These are phyloP conservation scores for Phyllostomus discolor DNA, from an alignment of 2,113 vertebrate species.

Conservation along the genomic window DNA sequence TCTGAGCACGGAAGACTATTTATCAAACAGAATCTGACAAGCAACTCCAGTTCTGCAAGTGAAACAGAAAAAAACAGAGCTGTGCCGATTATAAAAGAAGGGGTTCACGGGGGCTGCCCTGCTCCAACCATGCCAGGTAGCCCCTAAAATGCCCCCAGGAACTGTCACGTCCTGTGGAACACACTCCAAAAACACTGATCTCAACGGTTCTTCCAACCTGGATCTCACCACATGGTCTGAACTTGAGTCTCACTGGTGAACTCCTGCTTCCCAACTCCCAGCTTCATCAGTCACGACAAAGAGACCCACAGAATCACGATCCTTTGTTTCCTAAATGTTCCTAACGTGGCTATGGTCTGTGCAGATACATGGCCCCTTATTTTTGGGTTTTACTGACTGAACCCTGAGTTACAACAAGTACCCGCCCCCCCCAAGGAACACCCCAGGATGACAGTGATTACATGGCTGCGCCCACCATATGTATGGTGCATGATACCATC, in stretches of 20 bases:
- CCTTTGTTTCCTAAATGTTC: background rate
- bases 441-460: background rate
- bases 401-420: background rate
- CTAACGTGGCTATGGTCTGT: background rate
- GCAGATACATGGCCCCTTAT: background rate
- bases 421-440: background rate
- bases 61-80: background rate
- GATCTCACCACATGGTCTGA: background rate
- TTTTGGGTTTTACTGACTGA: constrained; percentile 3
- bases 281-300: background rate
- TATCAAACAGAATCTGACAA: constrained; percentile 49
- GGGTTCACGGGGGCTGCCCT: background rate
- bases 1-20: constrained; percentile 17
- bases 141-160: background rate
- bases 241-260: background rate
- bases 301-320: background rate
- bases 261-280: background rate
- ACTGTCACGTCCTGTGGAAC: background rate
- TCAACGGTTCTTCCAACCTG: background rate
- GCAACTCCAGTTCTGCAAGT: background rate
- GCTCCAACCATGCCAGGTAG: background rate
- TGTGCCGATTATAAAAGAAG: background rate
- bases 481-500: background rate
- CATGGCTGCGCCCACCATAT: background rate
- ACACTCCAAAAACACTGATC: background rate